Base-by-base conservation (phyloP, 2,797 vertebrate genomes). In the Microctenopoma lineatum region DNA sequence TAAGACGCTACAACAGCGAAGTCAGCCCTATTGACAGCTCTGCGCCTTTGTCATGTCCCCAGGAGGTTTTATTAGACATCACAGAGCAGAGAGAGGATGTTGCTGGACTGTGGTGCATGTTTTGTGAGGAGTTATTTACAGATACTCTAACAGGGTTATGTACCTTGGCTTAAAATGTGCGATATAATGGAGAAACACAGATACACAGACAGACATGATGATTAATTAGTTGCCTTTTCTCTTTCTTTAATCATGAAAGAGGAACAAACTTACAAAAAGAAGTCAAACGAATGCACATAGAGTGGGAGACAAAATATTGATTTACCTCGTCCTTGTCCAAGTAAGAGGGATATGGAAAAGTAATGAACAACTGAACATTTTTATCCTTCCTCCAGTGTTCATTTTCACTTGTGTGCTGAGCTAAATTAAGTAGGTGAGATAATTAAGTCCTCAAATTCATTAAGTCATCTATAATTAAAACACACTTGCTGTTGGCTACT, bases 31-130 rank as follows among this genome's bases (percentile, higher is more conserved):
- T 70, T 56, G 82, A 83, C 87, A 81, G 82, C 64, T 46, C 74
- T 46, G 75, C 70, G 70, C 66, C 67, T 66, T 80, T 48, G 34
- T 80, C 39, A 81, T 70, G 72, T 74, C 70, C 87, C 77, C 80
- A 29, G 64, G 78, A 77, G 84, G 76, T 90, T 91, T 89, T 83
- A 91, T 92, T 91, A 90, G 86, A 90, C 74, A 83, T 70, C 38
- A 59, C 59, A 68, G 48, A 53, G 69, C 50, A 36, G 63, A 65
- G 66, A 61, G 53, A 54, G 16, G 39, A 39, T 12, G 47, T 64
- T 47, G 48, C 25, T 8, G 52, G 73, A 62, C 56, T 6, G 7
- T 14, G 29, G 25, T 7, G 59, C 26, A 55, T 58, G 60, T 16
- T 16, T 67, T 56, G 48, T 66, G 26, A 57, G 48, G 44, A 13